phyloP scores from a whole-genome alignment of 2,113 vertebrate species.

The Dromiciops gliroides region DNA sequence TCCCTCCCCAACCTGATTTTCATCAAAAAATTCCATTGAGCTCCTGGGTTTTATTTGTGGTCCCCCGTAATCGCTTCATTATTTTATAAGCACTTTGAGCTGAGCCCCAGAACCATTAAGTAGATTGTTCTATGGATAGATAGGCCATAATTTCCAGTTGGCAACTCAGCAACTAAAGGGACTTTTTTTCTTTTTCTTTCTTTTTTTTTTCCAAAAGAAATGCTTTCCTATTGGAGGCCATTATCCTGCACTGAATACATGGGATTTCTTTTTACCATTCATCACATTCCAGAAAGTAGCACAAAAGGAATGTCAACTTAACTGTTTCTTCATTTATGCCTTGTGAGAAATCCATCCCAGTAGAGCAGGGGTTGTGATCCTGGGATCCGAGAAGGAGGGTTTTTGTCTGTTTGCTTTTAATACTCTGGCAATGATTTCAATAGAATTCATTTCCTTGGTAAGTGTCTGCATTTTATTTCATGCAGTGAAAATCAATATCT shows the following conservation, averaged over 20 bases:
- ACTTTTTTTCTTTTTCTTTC: not conserved
- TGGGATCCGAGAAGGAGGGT: not conserved
- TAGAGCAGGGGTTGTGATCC: not conserved
- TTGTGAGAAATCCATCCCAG: conserved; percentile 25
- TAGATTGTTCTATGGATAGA: conserved; percentile 46
- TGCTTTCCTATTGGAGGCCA: not conserved
- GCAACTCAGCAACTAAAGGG: conserved; percentile 40
- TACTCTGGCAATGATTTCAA: not conserved
- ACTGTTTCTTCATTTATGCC: conserved; percentile 20
- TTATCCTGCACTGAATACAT: conserved; percentile 14
- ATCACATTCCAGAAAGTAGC: conserved; percentile 43
- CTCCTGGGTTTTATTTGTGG: conserved; percentile 46
- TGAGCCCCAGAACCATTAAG: not conserved
- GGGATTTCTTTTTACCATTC: conserved; percentile 1
- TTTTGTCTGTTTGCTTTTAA: not conserved
- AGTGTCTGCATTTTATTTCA: not conserved
- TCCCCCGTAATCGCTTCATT: not conserved
- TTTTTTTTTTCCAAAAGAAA: conserved; percentile 29
- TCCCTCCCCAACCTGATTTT: conserved; percentile 65
- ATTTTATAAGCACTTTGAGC: conserved; percentile 66
- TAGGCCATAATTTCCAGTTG: conserved; percentile 55
- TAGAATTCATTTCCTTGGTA: not conserved
- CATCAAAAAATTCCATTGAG: conserved; percentile 54
- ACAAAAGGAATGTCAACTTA: conserved; percentile 27
- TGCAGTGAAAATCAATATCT: not conserved